Percentiles rank a stretch among this genome's conserved stretches.
Evolutionary conservation across 2,797 vertebrate species (phyloP).

Genomic region (Erethizon dorsatum): DNA sequence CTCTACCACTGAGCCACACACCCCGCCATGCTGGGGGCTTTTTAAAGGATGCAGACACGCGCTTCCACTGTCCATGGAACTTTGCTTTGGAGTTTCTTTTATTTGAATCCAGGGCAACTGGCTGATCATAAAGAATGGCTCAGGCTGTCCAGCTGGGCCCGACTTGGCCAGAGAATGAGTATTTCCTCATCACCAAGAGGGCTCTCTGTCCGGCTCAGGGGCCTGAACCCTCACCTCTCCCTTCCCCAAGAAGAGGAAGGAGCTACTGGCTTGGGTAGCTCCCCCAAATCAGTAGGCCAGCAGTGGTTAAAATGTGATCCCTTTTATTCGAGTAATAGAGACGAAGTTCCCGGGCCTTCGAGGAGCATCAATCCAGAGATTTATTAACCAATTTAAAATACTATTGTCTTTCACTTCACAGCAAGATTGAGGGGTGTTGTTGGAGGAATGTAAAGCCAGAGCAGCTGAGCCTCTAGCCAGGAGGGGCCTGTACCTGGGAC

Average conservation of each 20-base stretch:
- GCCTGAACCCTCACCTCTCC: neutral
- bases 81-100: neutral
- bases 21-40: neutral
- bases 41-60: neutral
- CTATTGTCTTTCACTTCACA: constrained; percentile 99
- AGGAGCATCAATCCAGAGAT: constrained; percentile 96
- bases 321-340: constrained; percentile 94
- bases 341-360: constrained; percentile 94
- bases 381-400: constrained; percentile 99
- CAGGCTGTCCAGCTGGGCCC: neutral
- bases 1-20: neutral
- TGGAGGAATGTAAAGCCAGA: constrained; percentile 96
- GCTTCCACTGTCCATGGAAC: neutral
- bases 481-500: constrained; percentile 96
- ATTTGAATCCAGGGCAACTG: neutral
- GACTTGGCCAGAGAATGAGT: neutral
- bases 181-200: neutral
- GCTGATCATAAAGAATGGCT: neutral
- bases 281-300: constrained; percentile 84
- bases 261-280: neutral
- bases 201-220: fast-evolving
- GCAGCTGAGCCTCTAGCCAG: constrained; percentile 92
- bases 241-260: neutral
- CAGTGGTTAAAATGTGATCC: constrained; percentile 90
- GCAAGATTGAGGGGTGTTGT: constrained; percentile 96